Base-by-base conservation (phyloP, 2,888 invertebrate species). In the Phortica magna region DNA sequence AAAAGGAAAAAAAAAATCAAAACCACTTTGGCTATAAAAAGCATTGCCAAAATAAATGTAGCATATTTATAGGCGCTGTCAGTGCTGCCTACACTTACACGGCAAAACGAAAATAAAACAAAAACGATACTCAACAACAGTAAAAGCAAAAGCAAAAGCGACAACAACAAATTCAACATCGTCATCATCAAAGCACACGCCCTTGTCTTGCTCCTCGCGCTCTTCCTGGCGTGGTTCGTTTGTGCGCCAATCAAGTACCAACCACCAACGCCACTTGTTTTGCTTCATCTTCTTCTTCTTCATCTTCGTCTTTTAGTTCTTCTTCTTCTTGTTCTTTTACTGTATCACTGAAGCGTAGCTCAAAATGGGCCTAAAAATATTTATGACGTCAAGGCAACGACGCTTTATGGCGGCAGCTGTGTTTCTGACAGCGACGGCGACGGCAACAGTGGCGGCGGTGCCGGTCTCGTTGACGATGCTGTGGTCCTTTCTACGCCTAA, bases 361-460 rank as follows among this genome's bases (percentile, higher is more conserved):
- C 10, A 59, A 59, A 67, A 67, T 68, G 14, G 48, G 48, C 48
- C 48, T n/a, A 17, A 53, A 55, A 53, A 70, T 39, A 71, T 71
- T 71, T 71, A 71, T 71, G 70, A 71, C 70, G 70, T 71, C 70
- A 71, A 61, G 61, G 10, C 17, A 2, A 61, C 14, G 17, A 55
- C 17, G 61, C 7, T 61, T 61, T 10, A 22, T 10, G 22, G 19
- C 22, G 61, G 31, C 31, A 31, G 31, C 22, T 10, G 48, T 48
- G 48, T 12, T 48, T 3, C 10, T 48, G 48, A 4, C 31, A 31
- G 31, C 31, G 5, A 12, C 48, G 48, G 9, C 14, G 31, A 31
- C 31, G 31, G 31, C 31, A 4, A 22, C 19, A 22, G 61, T 61
- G 61, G 31, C 31, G 1, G 31, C 22, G 22, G 48, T 48, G 48